phyloP scores from a whole-genome alignment of 2,888 invertebrate species.

The Aleiodes alternator region DNA sequence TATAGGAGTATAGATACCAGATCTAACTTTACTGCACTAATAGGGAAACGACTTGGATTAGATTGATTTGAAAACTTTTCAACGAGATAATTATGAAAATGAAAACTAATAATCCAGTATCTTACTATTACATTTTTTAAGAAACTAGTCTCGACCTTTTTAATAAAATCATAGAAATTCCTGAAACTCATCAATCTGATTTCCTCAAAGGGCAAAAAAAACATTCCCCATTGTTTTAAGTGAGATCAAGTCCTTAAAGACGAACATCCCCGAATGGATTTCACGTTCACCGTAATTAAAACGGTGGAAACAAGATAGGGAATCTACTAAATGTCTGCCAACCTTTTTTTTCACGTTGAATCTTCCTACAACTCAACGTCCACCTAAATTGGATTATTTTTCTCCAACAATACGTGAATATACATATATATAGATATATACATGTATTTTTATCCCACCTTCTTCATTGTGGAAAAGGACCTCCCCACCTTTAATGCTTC shows the following conservation, averaged over 20 bases:
- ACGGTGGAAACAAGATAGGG: slow-evolving; percentile 65
- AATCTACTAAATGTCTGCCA: slow-evolving; percentile 10
- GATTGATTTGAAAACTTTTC: too few relatives aligned
- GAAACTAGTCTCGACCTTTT: background rate
- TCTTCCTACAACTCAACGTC: slow-evolving; percentile 50
- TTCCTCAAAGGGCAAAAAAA: background rate
- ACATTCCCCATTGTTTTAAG: background rate
- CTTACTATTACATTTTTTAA: background rate
- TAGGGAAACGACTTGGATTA: too few relatives aligned
- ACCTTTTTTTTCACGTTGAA: slow-evolving; percentile 40
- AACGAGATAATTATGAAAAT: too few relatives aligned
- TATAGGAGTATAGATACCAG: too few relatives aligned
- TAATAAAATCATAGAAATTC: background rate
- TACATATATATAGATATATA: slow-evolving; percentile 48
- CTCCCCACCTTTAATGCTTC: slow-evolving; percentile 40
- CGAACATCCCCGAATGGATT: slow-evolving; percentile 34
- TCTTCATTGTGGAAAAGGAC: slow-evolving; percentile 39
- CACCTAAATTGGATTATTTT: slow-evolving; percentile 71
- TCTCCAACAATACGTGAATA: slow-evolving; percentile 59
- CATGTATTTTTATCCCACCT: slow-evolving; percentile 43
- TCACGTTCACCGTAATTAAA: slow-evolving; percentile 66
- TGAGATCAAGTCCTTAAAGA: background rate
- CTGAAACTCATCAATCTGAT: background rate
- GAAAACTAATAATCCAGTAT: too few relatives aligned
- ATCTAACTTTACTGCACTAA: too few relatives aligned